phyloP scores from a whole-genome alignment of 1,140 invertebrate species.

The Pinna nobilis region DNA sequence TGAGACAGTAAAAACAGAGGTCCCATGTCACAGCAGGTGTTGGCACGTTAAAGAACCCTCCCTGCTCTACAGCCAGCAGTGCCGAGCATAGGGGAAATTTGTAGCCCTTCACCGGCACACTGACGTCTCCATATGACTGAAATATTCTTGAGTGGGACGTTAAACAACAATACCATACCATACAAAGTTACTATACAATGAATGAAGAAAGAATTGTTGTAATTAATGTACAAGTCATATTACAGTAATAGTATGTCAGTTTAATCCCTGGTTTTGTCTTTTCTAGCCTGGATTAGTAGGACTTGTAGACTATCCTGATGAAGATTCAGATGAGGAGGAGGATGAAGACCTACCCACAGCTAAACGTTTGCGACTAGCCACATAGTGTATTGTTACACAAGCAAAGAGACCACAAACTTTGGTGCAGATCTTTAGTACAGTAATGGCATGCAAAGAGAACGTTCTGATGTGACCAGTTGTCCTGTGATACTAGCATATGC shows the following conservation, averaged over 20 bases:
- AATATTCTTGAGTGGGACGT: no score
- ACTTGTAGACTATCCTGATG: constrained; percentile 93
- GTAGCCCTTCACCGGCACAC: no score
- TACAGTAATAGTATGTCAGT: not conserved
- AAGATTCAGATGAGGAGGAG: constrained; percentile 95
- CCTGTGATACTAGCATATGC: not conserved
- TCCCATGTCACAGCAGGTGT: no score
- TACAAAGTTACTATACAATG: no score
- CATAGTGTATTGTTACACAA: constrained; percentile 45
- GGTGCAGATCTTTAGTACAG: not conserved
- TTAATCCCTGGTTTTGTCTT: constrained; percentile 26
- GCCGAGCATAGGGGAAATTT: no score
- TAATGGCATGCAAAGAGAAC: constrained; percentile 12
- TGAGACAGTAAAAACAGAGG: no score
- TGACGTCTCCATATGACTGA: no score
- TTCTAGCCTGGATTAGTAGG: constrained; percentile 80
- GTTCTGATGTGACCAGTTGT: constrained; percentile 1
- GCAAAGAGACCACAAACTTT: not conserved
- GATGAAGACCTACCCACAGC: constrained; percentile 80
- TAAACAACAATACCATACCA: no score
- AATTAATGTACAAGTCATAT: no score
- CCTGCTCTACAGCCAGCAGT: no score
- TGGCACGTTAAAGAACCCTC: no score
- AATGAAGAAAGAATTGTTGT: no score
- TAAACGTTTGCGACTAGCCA: constrained; percentile 67